These are phyloP conservation scores for Aurelia coerulea DNA, from an alignment of 30 jellyfish, hydroid and myxozoan species.

Conservation along the genomic window DNA sequence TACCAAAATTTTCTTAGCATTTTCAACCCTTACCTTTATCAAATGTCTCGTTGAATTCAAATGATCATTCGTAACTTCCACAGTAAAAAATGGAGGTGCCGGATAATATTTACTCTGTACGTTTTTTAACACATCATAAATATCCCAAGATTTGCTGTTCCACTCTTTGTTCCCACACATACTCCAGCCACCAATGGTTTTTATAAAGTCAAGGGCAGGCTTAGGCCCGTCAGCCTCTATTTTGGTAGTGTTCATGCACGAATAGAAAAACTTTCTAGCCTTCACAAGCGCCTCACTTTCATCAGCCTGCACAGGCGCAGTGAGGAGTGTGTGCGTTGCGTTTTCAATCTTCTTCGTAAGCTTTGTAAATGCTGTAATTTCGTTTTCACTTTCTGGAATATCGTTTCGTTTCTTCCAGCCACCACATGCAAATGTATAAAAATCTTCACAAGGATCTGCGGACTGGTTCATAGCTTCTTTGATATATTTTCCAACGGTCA, in stretches of 20 bases:
- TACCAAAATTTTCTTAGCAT: background rate
- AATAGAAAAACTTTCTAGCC: slow-evolving; percentile 78
- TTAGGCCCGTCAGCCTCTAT: slow-evolving; percentile 76
- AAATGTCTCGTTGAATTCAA: slow-evolving; percentile 93
- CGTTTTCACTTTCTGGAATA: slow-evolving; percentile 95
- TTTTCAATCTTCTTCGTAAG: slow-evolving; percentile 87
- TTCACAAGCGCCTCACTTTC: slow-evolving; percentile 92
- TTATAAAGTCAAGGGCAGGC: slow-evolving; percentile 90
- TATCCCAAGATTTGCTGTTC: slow-evolving; percentile 80
- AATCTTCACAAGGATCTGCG: slow-evolving; percentile 93
- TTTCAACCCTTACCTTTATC: slow-evolving; percentile 68
- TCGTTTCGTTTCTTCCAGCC: slow-evolving; percentile 86
- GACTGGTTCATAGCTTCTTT: slow-evolving; percentile 70
- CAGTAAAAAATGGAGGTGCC: slow-evolving; percentile 96
- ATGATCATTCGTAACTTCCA: slow-evolving; percentile 97
- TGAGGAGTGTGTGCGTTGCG: slow-evolving; percentile 73
- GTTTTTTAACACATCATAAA: slow-evolving; percentile 57
- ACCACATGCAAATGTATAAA: slow-evolving; percentile 93
- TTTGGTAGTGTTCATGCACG: slow-evolving; percentile 84
- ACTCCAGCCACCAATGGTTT: slow-evolving; percentile 85
- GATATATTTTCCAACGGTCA: slow-evolving; percentile 67
- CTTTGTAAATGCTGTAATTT: slow-evolving; percentile 91
- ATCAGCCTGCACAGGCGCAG: slow-evolving; percentile 73
- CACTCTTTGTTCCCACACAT: slow-evolving; percentile 75
- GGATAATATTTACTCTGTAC: slow-evolving; percentile 89